Evolutionary conservation across 2,797 vertebrate genomes (phyloP).

Genomic region (Halcyon badia): DNA sequence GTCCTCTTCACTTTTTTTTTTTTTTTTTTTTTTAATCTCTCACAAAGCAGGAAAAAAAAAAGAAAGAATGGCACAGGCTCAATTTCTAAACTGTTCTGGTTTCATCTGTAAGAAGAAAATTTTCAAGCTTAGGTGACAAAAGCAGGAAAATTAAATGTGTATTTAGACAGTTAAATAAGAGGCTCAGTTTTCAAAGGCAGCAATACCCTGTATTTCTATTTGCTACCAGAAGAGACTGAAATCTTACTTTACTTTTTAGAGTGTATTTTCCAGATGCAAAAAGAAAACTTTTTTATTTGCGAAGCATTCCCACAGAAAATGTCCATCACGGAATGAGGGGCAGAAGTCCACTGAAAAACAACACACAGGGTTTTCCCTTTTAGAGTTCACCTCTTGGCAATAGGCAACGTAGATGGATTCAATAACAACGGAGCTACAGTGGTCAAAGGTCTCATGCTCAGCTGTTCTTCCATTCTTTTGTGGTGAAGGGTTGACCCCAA

Average conservation of each 20-base stretch:
- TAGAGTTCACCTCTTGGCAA: neutral
- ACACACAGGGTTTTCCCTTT: accelerated
- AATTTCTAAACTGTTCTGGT: slow-evolving; percentile 48
- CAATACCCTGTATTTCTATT: neutral
- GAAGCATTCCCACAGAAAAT: neutral
- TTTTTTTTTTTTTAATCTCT: neutral
- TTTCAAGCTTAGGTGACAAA: slow-evolving; percentile 65
- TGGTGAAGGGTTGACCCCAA: neutral
- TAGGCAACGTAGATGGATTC: neutral
- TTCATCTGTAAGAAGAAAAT: slow-evolving; percentile 46
- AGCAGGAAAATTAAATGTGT: slow-evolving; percentile 56
- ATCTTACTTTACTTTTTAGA: neutral
- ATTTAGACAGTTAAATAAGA: slow-evolving; percentile 67
- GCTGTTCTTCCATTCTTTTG: neutral
- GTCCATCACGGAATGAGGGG: neutral
- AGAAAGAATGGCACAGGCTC: slow-evolving; percentile 21
- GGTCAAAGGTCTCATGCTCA: neutral
- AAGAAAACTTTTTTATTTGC: neutral
- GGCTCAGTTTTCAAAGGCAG: slow-evolving; percentile 36
- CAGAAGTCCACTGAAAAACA: neutral
- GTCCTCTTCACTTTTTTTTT: neutral
- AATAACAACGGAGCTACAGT: neutral
- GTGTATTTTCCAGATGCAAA: neutral
- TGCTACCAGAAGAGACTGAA: slow-evolving; percentile 17
- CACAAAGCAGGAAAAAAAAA: neutral